phyloP scores from a whole-genome alignment of 2,888 invertebrate genomes.

The Norana najaformis region DNA sequence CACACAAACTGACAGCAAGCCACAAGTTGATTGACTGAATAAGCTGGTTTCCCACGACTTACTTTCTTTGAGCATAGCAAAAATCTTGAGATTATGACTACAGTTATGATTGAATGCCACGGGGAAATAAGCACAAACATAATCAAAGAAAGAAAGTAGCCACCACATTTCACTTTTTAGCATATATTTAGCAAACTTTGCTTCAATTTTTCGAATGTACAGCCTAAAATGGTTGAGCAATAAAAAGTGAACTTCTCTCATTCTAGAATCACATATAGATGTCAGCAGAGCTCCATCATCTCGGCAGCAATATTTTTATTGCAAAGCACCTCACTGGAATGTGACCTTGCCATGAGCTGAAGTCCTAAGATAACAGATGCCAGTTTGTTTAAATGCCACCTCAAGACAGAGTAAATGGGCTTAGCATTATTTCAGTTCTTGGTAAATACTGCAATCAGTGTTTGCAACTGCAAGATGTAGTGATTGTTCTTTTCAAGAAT shows the following conservation, averaged over 20 bases:
- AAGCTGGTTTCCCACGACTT: no score
- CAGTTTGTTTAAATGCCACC: neutral
- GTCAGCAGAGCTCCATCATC: no score
- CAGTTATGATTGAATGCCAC: no score
- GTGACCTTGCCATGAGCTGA: neutral
- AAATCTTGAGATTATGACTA: no score
- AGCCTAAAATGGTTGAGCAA: no score
- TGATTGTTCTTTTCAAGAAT: neutral
- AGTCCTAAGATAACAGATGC: neutral
- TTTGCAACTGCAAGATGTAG: neutral
- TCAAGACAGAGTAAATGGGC: neutral
- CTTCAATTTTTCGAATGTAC: neutral
- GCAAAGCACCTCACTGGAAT: neutral
- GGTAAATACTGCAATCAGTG: neutral
- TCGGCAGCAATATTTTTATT: neutral
- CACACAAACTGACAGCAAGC: neutral
- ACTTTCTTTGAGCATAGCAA: no score
- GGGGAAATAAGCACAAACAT: no score
- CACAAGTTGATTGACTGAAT: neutral
- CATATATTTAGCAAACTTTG: neutral
- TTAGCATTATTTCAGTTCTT: neutral
- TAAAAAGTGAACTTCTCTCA: neutral
- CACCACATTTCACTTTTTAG: neutral
- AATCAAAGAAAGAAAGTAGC: neutral
- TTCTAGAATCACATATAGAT: neutral